These are phyloP conservation scores for Pterois miles DNA, from an alignment of 2,797 vertebrate genomes.

Conservation along the genomic window DNA sequence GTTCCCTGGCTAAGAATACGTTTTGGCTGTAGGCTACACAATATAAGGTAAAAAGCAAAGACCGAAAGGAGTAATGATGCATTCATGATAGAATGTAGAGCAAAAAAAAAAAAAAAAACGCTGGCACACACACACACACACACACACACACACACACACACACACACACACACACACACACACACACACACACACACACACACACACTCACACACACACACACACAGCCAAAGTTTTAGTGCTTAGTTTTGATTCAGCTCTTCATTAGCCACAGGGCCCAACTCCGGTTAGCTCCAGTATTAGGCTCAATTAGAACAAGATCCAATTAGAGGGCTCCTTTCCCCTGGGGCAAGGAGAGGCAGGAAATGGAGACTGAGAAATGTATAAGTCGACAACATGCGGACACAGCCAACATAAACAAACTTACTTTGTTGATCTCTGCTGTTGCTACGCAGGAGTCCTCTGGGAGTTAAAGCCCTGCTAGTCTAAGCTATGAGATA, in stretches of 20 bases:
- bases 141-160: no score
- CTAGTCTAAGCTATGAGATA: slow-evolving; percentile 99
- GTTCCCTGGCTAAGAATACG: slow-evolving; percentile 17
- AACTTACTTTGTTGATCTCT: slow-evolving; percentile 99
- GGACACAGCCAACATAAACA: slow-evolving; percentile 99
- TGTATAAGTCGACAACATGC: slow-evolving; percentile 98
- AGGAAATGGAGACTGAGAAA: slow-evolving; percentile 99
- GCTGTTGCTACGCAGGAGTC: slow-evolving; percentile 98
- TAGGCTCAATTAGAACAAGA: slow-evolving; percentile 99
- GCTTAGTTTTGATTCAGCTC: slow-evolving; percentile 98
- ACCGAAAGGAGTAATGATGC: slow-evolving; percentile 57
- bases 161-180: no score
- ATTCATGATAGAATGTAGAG: slow-evolving; percentile 55
- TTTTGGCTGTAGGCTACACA: slow-evolving; percentile 12
- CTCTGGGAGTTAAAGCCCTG: slow-evolving; percentile 97
- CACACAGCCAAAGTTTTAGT: slow-evolving; percentile 90
- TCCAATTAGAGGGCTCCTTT: slow-evolving; percentile 98
- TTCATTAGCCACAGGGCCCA: slow-evolving; percentile 94
- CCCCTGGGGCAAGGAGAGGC: slow-evolving; percentile 97
- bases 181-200: neutral
- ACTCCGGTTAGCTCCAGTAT: slow-evolving; percentile 99
- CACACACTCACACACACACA: slow-evolving; percentile 68
- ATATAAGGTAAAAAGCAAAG: slow-evolving; percentile 32
- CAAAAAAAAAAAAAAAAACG: slow-evolving; percentile 49
- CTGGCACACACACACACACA: slow-evolving; percentile 1